A percentile compares a stretch with the other conserved stretches of the same genome.
Conservation (phyloP, 2,113 vertebrate species). For the Antigone vipio region DNA sequence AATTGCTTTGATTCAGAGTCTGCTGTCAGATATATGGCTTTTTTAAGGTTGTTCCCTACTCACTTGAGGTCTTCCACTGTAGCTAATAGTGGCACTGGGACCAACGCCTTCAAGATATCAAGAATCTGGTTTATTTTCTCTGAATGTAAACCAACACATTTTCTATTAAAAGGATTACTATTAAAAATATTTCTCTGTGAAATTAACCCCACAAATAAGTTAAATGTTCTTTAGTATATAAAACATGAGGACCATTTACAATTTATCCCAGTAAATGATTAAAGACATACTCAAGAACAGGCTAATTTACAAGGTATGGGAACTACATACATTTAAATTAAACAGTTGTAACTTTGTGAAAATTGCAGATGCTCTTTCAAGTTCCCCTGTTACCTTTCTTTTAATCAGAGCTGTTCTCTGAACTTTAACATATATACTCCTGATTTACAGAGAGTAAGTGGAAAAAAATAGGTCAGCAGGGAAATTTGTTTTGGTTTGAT, state of each 20-base stretch:
- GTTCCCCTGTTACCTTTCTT: neutral
- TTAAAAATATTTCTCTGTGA: neutral
- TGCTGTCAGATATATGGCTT: neutral
- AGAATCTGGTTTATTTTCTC: neutral
- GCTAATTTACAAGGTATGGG: neutral
- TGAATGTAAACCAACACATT: neutral
- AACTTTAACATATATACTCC: neutral
- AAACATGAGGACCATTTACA: neutral
- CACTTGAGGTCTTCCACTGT: neutral
- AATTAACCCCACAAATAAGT: neutral
- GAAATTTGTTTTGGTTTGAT: neutral
- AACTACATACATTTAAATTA: neutral
- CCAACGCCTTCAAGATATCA: neutral
- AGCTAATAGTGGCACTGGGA: neutral
- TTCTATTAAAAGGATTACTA: neutral
- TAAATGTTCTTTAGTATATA: neutral
- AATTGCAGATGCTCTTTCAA: neutral
- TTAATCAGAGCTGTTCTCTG: neutral
- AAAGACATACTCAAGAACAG: accelerated
- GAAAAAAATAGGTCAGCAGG: neutral
- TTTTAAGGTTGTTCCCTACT: neutral
- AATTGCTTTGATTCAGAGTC: neutral
- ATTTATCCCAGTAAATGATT: neutral
- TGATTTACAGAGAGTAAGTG: neutral
- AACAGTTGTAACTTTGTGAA: neutral